phyloP scores from a whole-genome alignment of 2,113 vertebrate species.

The Pica pica region DNA sequence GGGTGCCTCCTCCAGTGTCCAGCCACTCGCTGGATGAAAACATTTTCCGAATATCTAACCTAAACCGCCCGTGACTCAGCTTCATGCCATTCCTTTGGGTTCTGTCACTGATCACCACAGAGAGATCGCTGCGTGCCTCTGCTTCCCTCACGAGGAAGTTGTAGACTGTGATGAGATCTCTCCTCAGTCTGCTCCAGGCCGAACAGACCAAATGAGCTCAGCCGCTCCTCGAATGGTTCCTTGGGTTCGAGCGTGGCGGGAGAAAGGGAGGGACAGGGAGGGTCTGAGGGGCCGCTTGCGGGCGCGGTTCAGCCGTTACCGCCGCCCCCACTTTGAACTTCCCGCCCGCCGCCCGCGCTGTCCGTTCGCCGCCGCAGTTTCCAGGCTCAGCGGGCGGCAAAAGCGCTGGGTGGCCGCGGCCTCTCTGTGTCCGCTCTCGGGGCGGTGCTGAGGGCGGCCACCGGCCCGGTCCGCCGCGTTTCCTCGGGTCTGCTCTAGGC shows the following conservation, averaged over 20 bases:
- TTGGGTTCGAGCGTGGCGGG: accelerated
- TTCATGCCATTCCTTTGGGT: not conserved
- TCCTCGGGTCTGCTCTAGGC: not conserved
- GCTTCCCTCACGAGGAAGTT: not conserved
- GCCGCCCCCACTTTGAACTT: not conserved
- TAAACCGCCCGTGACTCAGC: not conserved
- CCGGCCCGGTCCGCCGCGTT: too few species aligned
- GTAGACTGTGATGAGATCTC: too few species aligned
- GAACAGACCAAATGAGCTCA: too few species aligned
- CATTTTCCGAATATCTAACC: not conserved
- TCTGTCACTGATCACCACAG: not conserved
- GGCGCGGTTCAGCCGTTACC: not conserved
- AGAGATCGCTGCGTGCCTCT: not conserved
- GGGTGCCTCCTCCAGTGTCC: not conserved
- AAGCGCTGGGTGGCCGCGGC: accelerated
- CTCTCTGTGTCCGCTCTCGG: accelerated
- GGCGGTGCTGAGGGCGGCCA: not conserved
- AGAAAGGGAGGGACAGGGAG: too few species aligned
- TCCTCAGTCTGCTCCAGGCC: not conserved
- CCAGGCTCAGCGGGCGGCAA: not conserved
- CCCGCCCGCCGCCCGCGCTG: not conserved
- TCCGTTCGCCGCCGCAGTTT: not conserved
- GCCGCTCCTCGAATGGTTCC: not conserved
- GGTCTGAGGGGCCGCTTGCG: accelerated
- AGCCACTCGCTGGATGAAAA: not conserved